Evolutionary conservation across 2,888 invertebrate genomes (phyloP), one percentile per base, ranked within the genome.

Genomic region (Cephus sareptanus): DNA sequence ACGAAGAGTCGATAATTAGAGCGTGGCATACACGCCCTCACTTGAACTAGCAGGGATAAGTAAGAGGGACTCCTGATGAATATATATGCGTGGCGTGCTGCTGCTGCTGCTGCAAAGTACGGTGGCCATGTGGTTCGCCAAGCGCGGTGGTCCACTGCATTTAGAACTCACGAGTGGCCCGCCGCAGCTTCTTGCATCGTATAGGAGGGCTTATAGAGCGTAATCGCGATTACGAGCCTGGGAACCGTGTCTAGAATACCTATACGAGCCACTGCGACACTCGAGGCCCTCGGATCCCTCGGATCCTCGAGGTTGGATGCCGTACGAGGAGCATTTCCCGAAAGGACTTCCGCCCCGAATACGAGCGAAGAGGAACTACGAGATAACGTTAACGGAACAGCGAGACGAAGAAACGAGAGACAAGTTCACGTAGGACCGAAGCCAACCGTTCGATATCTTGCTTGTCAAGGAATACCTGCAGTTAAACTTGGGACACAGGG

Each of bases 131-230:
- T 86, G 87, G 87, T 77, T 81, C 77, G 81, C 80, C 80, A 79
- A 75, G 81, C 82, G 35, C 77, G 83, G 85, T 84, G 83, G 83
- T 84, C 84, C 89, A 88, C 85, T 87, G 87, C 85, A 88, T 89
- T 89, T 88, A 88, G 89, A 89, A 88, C 77, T 81, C 83, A 87
- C 85, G 86, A 86, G 88, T 87, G 87, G 84, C 84, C 84, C 85
- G 71, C 31, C 23, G 56, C 56, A 56, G 56, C 56, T 56, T 56
- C 56, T 56, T 56, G 23, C 23, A 56, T 23, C 56, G 56, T 23
- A 56, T 56, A 56, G 56, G 56, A 56, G 56, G 23, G 6, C 56
- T 23, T 56, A 56, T 2, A 56, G 56, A 56, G 56, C 56, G 56
- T 56, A 56, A 85, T 88, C 87, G 85, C 85, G 88, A 89, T 89